These are phyloP conservation scores for Ectemnius continuus DNA, from an alignment of 2,888 invertebrate genomes.

Conservation along the genomic window DNA sequence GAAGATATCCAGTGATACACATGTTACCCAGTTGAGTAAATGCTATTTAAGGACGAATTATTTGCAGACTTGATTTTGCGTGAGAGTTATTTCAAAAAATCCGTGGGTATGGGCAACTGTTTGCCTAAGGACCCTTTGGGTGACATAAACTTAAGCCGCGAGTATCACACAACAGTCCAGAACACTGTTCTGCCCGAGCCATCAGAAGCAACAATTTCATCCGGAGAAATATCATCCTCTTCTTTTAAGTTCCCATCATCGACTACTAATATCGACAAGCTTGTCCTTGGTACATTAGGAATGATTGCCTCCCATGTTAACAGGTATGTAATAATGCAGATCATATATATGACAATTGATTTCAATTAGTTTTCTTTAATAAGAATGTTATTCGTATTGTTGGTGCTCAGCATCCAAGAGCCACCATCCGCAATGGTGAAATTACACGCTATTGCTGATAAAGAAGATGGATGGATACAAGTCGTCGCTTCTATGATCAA, in stretches of 20 bases:
- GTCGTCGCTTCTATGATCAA: slow-evolving; percentile 90
- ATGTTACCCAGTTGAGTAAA: slow-evolving; percentile 48
- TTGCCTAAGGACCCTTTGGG: slow-evolving; percentile 85
- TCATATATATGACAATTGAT: background rate
- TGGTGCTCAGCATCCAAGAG: slow-evolving; percentile 86
- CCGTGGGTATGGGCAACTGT: slow-evolving; percentile 86
- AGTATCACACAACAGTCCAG: slow-evolving; percentile 63
- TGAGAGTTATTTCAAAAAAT: slow-evolving; percentile 49
- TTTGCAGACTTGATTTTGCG: slow-evolving; percentile 32
- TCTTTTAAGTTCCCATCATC: slow-evolving; percentile 76
- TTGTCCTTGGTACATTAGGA: slow-evolving; percentile 89
- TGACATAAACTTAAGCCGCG: slow-evolving; percentile 78
- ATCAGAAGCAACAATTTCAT: slow-evolving; percentile 63
- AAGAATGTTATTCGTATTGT: slow-evolving; percentile 42
- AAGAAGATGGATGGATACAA: slow-evolving; percentile 94
- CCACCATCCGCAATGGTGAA: slow-evolving; percentile 91
- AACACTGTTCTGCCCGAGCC: slow-evolving; percentile 71
- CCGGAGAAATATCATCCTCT: slow-evolving; percentile 62
- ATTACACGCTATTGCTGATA: slow-evolving; percentile 91
- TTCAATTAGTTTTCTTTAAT: background rate
- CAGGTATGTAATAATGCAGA: slow-evolving; percentile 81
- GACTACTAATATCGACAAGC: slow-evolving; percentile 81
- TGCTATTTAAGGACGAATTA: slow-evolving; percentile 44
- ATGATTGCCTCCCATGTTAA: slow-evolving; percentile 91
- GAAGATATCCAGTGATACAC: slow-evolving; percentile 36